Evolutionary conservation across 2,113 vertebrate species (phyloP), one percentile per base, ranked within the genome.

Genomic region (Pycnonotus jocosus): DNA sequence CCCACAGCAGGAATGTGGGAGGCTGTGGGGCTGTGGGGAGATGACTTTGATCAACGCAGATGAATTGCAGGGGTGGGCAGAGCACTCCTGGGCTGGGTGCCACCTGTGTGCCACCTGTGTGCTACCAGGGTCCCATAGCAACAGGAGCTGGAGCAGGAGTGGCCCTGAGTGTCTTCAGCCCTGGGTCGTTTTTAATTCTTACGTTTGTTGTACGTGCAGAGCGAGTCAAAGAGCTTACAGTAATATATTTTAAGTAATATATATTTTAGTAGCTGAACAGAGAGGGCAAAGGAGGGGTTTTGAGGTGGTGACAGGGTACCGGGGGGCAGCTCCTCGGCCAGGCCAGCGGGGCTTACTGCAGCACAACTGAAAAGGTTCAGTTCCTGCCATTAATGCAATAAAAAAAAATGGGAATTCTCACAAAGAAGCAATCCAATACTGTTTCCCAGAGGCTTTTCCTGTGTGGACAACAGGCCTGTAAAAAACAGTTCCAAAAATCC

Each of bases 231-330:
- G 96, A 98, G 96, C 97, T 98, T 97, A 97, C 97, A 98, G 95
- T 98, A 98, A 98, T 98, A 98, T 98, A 98, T 98, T 98, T 98
- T 97, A 97, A 98, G 85, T 98, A 98, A 98, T 98, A 98, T 98
- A 98, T 98, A 98, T 98, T 98, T 98, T 98, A 97, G 96, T 97
- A 98, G 93, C 78, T 94, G 95, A 94, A 90, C 88, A 94, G 97
- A 92, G 90, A 7, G 7, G 92, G 71, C 88, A 94, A 47, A 93
- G 94, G 89, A 78, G 88, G 96, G 90, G 92, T 85, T 89, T 23
- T 60, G 94, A 88, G 82, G 82, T 86, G 96, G 93, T 58, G 13
- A 86, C 97, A 95, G 97, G 97, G 96, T 97, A 81, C 78, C 83
- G 78, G 96, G 82, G 50, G 50, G 90, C 94, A 53, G 92, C 17